Evolutionary conservation across 2,797 vertebrate species (phyloP).

Genomic region (Halcyon smyrnensis): DNA sequence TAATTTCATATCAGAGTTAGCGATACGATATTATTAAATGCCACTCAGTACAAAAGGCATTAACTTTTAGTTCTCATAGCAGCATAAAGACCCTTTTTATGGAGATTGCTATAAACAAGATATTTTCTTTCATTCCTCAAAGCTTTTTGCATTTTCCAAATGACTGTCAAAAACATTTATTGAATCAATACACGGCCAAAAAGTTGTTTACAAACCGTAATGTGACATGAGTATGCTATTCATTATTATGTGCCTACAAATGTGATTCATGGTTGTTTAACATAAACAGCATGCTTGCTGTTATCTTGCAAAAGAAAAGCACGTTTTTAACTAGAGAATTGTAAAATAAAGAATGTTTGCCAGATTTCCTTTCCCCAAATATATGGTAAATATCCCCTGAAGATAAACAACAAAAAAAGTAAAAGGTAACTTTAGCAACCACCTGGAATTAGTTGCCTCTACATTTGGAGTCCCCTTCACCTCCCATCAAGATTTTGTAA

Average conservation of each 20-base stretch:
- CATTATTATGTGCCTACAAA: neutral
- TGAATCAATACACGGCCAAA: neutral
- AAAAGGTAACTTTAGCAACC: neutral
- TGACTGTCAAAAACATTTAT: neutral
- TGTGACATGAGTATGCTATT: neutral
- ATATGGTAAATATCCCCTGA: neutral
- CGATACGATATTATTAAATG: neutral
- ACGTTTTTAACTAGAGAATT: neutral
- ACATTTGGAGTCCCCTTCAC: neutral
- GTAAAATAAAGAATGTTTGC: neutral
- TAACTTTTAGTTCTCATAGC: constrained; percentile 24
- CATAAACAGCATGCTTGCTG: neutral
- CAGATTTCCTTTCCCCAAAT: neutral
- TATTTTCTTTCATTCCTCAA: constrained; percentile 2
- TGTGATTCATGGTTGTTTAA: neutral
- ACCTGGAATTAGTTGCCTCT: neutral
- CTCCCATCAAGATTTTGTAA: neutral
- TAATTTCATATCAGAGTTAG: neutral
- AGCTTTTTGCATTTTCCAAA: neutral
- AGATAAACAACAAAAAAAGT: neutral
- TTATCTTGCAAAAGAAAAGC: neutral
- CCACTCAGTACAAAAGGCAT: neutral
- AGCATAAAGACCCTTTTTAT: constrained; percentile 15
- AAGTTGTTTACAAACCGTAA: constrained; percentile 33
- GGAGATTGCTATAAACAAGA: neutral